Evolutionary conservation across 2,888 invertebrate genomes (phyloP).

Genomic region (Venustoraphidia nigricollis): DNA sequence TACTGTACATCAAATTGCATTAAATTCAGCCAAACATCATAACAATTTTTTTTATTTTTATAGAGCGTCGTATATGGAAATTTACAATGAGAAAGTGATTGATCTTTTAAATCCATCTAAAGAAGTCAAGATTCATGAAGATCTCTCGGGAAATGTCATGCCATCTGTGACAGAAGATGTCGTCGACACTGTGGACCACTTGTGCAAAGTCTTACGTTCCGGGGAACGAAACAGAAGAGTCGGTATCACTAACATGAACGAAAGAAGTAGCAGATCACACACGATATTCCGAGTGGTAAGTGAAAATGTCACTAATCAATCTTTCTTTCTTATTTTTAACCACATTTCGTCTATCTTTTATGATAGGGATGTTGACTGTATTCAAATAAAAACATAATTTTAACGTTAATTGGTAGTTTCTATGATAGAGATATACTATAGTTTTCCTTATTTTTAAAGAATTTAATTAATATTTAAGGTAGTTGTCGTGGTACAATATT

Average conservation of each 20-base stretch:
- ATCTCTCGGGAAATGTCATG: constrained; percentile 40
- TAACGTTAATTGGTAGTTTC: too few species aligned
- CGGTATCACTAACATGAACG: constrained; percentile 78
- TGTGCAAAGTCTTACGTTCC: constrained; percentile 39
- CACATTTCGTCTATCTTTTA: too few species aligned
- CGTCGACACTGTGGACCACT: constrained; percentile 42
- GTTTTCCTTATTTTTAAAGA: too few species aligned
- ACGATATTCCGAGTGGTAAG: constrained; percentile 76
- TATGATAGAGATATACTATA: too few species aligned
- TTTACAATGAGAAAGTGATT: constrained; percentile 71
- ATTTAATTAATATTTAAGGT: too few species aligned
- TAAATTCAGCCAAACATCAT: background rate
- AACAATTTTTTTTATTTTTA: constrained; percentile 15
- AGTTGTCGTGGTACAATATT: too few species aligned
- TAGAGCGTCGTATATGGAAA: constrained; percentile 74
- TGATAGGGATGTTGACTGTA: too few species aligned
- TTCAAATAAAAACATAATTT: too few species aligned
- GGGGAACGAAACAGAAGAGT: constrained; percentile 56
- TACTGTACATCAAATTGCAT: background rate
- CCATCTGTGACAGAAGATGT: constrained; percentile 51
- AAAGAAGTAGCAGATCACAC: constrained; percentile 76
- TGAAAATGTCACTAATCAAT: too few species aligned
- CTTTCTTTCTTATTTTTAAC: too few species aligned
- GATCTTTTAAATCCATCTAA: constrained; percentile 50
- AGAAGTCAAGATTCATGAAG: constrained; percentile 50